phyloP scores from a whole-genome alignment of 2,797 vertebrate species.

The Crypturellus tataupa region DNA sequence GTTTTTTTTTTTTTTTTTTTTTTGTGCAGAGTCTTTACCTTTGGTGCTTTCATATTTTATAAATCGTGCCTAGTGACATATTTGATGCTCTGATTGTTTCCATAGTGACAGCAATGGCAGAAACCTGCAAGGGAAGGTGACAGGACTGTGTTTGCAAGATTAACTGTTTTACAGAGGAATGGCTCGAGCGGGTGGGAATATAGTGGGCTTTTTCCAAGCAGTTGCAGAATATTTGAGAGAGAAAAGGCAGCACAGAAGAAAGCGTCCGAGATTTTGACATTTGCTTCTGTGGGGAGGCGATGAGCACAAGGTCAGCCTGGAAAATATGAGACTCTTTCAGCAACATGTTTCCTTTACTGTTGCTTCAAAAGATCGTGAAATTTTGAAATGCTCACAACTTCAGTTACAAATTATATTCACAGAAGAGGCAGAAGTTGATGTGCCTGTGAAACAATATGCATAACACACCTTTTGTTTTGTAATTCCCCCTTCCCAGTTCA shows the following conservation, averaged over 20 bases:
- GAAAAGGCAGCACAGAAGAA: not conserved
- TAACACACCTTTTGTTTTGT: not conserved
- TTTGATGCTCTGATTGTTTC: constrained; percentile 64
- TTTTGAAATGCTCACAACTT: not conserved
- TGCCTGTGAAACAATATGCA: not conserved
- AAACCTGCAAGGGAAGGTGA: constrained; percentile 43
- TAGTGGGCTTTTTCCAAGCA: not conserved
- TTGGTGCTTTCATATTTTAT: not conserved
- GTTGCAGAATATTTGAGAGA: not conserved
- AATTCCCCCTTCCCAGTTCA: not conserved
- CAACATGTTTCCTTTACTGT: not conserved
- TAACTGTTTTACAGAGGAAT: constrained; percentile 18
- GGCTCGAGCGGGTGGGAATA: not conserved
- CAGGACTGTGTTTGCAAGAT: constrained; percentile 49
- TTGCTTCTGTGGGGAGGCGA: not conserved
- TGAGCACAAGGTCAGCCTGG: not conserved
- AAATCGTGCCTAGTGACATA: constrained; percentile 30
- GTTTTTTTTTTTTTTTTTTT: not conserved
- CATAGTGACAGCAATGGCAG: constrained; percentile 64
- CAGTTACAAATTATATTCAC: not conserved
- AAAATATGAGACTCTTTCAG: not conserved
- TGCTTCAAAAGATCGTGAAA: not conserved
- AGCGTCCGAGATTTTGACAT: not conserved
- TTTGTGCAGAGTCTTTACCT: not conserved
- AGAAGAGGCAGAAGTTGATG: not conserved